Conservation (phyloP, 2,888 invertebrate species). For the Notodonta ziczac region DNA sequence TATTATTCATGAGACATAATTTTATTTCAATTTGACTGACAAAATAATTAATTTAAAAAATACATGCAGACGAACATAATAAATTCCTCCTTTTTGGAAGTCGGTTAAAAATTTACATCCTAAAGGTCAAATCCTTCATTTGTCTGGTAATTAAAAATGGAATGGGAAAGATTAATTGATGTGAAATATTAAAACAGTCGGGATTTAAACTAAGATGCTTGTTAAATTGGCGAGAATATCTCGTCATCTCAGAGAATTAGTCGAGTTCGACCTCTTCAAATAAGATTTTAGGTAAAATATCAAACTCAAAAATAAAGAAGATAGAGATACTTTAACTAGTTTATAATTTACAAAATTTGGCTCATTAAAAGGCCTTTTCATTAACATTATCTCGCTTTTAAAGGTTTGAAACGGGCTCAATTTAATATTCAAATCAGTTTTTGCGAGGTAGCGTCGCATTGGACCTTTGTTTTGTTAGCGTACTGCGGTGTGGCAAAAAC, state of each 20-base stretch:
- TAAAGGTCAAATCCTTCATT: neutral
- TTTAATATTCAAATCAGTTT: conserved; percentile 2
- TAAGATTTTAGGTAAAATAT: neutral
- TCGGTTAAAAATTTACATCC: neutral
- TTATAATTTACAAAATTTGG: neutral
- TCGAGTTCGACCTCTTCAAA: neutral
- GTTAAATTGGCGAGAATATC: neutral
- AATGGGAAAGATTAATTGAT: conserved; percentile 1
- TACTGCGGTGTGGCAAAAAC: neutral
- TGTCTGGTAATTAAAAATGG: neutral
- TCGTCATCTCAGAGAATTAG: neutral
- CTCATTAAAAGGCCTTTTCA: neutral
- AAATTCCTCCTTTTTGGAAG: too few species aligned
- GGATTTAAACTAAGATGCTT: neutral
- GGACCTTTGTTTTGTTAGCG: neutral
- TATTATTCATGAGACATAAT: neutral
- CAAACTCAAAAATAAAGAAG: neutral
- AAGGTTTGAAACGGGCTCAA: neutral
- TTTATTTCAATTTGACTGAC: neutral
- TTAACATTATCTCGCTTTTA: neutral
- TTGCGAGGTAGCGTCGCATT: neutral
- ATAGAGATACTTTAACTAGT: neutral
- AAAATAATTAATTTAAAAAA: neutral
- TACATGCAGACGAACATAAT: too few species aligned
- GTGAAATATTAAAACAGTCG: neutral